A percentile compares a stretch with the other conserved stretches of the same genome.
Conservation (phyloP, 2,113 vertebrate species). For the Rhinolophus sinicus region DNA sequence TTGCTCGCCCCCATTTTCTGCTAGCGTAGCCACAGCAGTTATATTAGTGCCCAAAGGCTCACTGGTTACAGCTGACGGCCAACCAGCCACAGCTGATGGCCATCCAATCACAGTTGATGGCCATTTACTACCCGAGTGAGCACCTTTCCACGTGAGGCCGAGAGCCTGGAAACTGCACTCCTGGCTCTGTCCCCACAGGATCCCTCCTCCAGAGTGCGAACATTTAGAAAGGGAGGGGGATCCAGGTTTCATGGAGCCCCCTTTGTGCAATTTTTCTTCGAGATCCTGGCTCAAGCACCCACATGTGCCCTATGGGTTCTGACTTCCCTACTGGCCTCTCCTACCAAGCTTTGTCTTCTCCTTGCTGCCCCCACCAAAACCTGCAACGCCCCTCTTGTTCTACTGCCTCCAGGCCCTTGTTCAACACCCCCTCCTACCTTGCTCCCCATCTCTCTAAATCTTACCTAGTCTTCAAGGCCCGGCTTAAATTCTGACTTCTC, state of each 20-base stretch:
- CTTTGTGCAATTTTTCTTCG: not conserved
- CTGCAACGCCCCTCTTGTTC: not conserved
- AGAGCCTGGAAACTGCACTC: too few species aligned
- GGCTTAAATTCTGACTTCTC: not conserved
- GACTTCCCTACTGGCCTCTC: not conserved
- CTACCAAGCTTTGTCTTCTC: not conserved
- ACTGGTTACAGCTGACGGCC: too few species aligned
- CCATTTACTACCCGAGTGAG: too few species aligned
- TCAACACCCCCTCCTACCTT: not conserved
- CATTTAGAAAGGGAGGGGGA: not conserved
- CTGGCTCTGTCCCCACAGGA: too few species aligned
- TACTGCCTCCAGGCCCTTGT: not conserved
- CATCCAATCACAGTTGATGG: too few species aligned
- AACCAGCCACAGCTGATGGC: too few species aligned
- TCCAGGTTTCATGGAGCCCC: not conserved
- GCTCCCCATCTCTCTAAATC: not conserved
- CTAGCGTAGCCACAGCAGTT: too few species aligned
- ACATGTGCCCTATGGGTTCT: accelerated
- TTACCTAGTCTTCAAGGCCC: not conserved
- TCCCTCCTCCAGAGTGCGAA: not conserved
- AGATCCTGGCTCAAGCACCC: not conserved
- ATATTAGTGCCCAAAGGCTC: too few species aligned
- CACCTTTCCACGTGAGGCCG: too few species aligned
- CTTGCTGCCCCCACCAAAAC: not conserved
- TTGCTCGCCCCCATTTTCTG: too few species aligned